A percentile compares a stretch with the other conserved stretches of the same genome.
These are phyloP conservation scores for Plumapathes pennacea DNA, from an alignment of 92 coral and sea anemone genomes.

Conservation along the genomic window DNA sequence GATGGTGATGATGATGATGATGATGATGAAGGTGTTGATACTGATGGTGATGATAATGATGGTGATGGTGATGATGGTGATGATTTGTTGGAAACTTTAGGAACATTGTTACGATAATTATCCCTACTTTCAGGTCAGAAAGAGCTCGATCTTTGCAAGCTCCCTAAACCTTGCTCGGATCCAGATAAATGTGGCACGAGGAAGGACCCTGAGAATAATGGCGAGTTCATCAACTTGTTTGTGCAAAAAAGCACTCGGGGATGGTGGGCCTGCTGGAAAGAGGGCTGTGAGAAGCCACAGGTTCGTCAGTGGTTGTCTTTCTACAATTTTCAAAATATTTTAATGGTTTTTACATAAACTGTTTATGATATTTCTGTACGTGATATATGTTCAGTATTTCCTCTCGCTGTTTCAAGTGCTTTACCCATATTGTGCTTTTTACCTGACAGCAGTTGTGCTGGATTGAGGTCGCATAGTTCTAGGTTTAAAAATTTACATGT, in stretches of 20 bases:
- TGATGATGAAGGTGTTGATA: too few species aligned
- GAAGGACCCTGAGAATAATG: slow-evolving; percentile 69
- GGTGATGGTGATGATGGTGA: too few species aligned
- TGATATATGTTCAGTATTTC: too few species aligned
- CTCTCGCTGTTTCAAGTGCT: too few species aligned
- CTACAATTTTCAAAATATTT: background rate
- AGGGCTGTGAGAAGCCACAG: slow-evolving; percentile 55
- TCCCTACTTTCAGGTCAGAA: slow-evolving; percentile 48
- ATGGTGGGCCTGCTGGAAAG: slow-evolving; percentile 94
- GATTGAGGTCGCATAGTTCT: too few species aligned
- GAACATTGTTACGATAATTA: background rate
- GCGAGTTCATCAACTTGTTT: slow-evolving; percentile 69
- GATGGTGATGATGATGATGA: too few species aligned
- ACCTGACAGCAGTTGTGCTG: too few species aligned
- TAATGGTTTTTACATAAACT: background rate
- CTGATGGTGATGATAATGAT: too few species aligned
- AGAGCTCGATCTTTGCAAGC: slow-evolving; percentile 67
- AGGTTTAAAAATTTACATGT: too few species aligned
- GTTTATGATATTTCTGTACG: background rate
- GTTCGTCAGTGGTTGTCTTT: slow-evolving; percentile 17
- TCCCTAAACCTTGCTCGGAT: slow-evolving; percentile 72
- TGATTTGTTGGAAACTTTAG: too few species aligned
- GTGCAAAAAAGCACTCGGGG: slow-evolving; percentile 72
- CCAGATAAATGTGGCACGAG: slow-evolving; percentile 67
- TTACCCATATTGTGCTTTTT: too few species aligned